Evolutionary conservation across 2,797 vertebrate species (phyloP), one percentile per base, ranked within the genome.

Genomic region (Tenualosa thibaudeaui): DNA sequence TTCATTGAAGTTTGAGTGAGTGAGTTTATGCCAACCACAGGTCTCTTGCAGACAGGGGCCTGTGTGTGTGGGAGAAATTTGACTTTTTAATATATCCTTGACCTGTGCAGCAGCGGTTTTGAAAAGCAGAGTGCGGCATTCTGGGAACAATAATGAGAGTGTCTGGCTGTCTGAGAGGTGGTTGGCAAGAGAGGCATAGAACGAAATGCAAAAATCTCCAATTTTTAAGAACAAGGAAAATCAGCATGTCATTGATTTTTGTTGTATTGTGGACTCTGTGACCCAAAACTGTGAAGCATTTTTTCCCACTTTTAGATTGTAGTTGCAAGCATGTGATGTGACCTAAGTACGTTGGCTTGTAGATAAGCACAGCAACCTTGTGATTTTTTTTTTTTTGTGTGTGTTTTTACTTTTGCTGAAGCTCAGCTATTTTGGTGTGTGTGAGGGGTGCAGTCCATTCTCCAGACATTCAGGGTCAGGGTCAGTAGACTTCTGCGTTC

Each of bases 1-100:
- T 92, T 91, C 84, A 86, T 86, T 89, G 85, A 81, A 68, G 85
- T 81, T 37, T 83, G 81, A 82, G 81, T 75, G 62, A 81, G 51
- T 81, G 82, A 53, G 86, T 56, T 85, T 81, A 87, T 82, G 84
- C 82, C 75, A 82, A 81, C 75, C 65, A 58, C 81, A 51, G 83
- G 46, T 53, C 84, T 31, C 24, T 84, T 84, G 84, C 81, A 43
- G 65, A 83, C 50, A 31, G 22, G 43, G 53, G 60, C 15, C 43
- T 50, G 82, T 65, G 71, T 60, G 84, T 60, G 84, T 56, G 84
- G 19, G 84, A 62, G 26, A 49, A 19, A 75, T 78, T 78, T 78
- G 40, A 78, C 71, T 78, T 78, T 40, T 78, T 78, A 78, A 78
- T 78, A 43, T 78, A 78, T 78, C 71, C 71, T 43, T 78, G 71